phyloP scores from a whole-genome alignment of 2,888 invertebrate species.

The Charanyca ferruginea region DNA sequence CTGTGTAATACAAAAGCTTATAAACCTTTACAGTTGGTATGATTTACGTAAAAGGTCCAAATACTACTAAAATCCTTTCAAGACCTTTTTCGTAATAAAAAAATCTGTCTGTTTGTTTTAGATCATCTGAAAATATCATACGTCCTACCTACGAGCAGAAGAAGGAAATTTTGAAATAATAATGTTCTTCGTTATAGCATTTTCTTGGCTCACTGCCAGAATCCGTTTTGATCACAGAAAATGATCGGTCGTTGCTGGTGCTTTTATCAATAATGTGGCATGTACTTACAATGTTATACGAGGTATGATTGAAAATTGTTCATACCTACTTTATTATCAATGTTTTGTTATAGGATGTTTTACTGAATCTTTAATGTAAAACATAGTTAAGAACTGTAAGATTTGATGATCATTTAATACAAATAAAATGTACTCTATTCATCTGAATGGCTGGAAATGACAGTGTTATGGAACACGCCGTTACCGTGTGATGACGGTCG shows the following conservation, averaged over 20 bases:
- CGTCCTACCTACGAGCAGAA: neutral
- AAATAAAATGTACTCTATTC: too few species aligned
- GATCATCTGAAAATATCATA: constrained; percentile 1
- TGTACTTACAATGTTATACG: constrained; percentile 27
- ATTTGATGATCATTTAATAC: too few species aligned
- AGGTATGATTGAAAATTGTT: constrained; percentile 20
- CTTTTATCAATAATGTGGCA: constrained; percentile 29
- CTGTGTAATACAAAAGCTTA: constrained; percentile 3
- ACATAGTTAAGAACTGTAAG: too few species aligned
- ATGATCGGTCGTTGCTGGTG: constrained; percentile 16
- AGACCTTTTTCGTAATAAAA: constrained; percentile 1
- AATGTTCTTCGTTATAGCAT: neutral
- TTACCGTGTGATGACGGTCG: too few species aligned
- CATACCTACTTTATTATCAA: neutral
- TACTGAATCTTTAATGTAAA: neutral
- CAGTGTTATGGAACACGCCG: too few species aligned
- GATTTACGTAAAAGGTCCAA: constrained; percentile 1
- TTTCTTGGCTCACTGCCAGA: constrained; percentile 38
- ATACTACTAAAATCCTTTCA: constrained; percentile 1
- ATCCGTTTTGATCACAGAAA: constrained; percentile 17
- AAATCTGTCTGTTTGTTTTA: neutral
- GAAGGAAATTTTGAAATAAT: constrained; percentile 12
- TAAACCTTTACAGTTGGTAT: neutral
- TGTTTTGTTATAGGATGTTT: neutral
- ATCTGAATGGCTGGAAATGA: too few species aligned